phyloP scores from a whole-genome alignment of 2,888 invertebrate genomes.

The Amphipoea oculea region DNA sequence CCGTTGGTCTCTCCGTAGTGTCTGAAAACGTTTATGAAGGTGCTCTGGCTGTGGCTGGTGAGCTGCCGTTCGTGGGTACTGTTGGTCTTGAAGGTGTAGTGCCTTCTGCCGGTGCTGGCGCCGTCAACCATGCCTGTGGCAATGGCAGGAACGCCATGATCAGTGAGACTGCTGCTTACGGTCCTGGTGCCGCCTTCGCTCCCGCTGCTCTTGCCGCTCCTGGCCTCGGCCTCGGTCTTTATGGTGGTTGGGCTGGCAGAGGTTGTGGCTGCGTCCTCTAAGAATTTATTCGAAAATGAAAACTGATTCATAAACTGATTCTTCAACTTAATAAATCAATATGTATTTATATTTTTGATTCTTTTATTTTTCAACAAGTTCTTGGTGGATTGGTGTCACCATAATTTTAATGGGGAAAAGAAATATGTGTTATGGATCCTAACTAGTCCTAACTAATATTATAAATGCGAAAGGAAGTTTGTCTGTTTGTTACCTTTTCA shows the following conservation, averaged over 20 bases:
- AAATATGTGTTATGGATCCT: too few relatives aligned
- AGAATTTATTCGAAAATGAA: too few relatives aligned
- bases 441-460: too few relatives aligned
- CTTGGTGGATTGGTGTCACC: too few relatives aligned
- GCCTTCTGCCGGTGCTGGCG: conserved; percentile 73
- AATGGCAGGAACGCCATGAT: conserved; percentile 65
- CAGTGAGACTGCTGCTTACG: conserved; percentile 46
- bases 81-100: conserved; percentile 74
- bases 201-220: conserved; percentile 4
- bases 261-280: conserved; percentile 14
- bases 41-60: conserved; percentile 68
- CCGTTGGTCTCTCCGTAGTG: conserved; percentile 46
- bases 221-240: neutral
- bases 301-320: too few relatives aligned
- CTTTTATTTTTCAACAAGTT: too few relatives aligned
- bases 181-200: conserved; percentile 21
- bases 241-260: conserved; percentile 10
- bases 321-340: too few relatives aligned
- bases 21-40: conserved; percentile 65
- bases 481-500: too few relatives aligned
- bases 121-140: conserved; percentile 76
- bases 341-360: too few relatives aligned
- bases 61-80: conserved; percentile 73
- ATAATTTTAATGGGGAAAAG: too few relatives aligned
- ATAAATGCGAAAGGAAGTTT: too few relatives aligned